Evolutionary conservation across 2,113 vertebrate species (phyloP).

Genomic region (Monopterus albus): DNA sequence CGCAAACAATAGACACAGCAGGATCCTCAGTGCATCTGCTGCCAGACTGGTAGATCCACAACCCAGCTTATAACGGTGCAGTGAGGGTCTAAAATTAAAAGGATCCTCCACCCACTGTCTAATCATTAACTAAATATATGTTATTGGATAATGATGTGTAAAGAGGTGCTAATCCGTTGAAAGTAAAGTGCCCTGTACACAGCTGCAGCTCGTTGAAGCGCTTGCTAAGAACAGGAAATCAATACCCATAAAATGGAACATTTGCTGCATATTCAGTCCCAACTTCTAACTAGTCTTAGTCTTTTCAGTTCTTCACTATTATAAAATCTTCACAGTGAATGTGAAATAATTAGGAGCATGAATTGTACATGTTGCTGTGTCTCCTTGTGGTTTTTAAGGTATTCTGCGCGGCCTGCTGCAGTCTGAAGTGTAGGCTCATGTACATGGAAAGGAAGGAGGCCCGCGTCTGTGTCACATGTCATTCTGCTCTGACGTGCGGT

Average conservation of each 20-base stretch:
- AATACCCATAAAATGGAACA: slow-evolving; percentile 29
- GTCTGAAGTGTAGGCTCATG: slow-evolving; percentile 91
- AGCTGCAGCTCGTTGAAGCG: slow-evolving; percentile 5
- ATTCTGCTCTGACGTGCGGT: slow-evolving; percentile 93
- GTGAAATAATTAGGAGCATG: background rate
- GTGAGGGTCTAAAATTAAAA: slow-evolving; percentile 35
- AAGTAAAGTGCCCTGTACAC: slow-evolving; percentile 14
- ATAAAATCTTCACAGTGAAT: background rate
- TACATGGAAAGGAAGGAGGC: slow-evolving; percentile 98
- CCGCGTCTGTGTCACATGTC: slow-evolving; percentile 95
- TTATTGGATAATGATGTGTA: slow-evolving; percentile 41
- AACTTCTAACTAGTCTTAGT: background rate
- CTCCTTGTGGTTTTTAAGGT: slow-evolving; percentile 90
- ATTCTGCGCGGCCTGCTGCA: slow-evolving; percentile 95
- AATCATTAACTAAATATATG: slow-evolving; percentile 32
- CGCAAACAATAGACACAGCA: slow-evolving; percentile 34
- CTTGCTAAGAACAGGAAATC: slow-evolving; percentile 32
- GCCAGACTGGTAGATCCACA: slow-evolving; percentile 8
- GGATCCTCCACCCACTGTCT: slow-evolving; percentile 7
- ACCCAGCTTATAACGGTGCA: slow-evolving; percentile 6
- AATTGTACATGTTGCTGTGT: too few relatives aligned
- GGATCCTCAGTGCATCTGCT: slow-evolving; percentile 20
- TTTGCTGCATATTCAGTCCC: slow-evolving; percentile 28
- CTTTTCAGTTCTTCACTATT: slow-evolving; percentile 1
- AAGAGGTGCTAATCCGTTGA: slow-evolving; percentile 44